These are phyloP conservation scores for Drosophila equinoxialis DNA, from an alignment of 1,140 invertebrate genomes.

Conservation along the genomic window DNA sequence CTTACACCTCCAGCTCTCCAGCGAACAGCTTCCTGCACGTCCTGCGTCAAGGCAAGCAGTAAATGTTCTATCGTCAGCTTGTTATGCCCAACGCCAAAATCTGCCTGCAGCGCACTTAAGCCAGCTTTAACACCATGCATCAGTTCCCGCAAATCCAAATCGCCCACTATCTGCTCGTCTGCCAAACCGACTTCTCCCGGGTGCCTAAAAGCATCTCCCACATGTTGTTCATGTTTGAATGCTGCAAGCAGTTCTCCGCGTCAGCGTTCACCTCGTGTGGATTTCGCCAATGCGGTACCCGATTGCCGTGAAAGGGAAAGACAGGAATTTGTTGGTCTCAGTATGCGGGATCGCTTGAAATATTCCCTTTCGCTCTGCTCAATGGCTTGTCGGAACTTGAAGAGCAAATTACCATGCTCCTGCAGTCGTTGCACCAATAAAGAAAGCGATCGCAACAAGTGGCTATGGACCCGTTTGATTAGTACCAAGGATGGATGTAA, in stretches of 20 bases:
- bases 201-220: not conserved
- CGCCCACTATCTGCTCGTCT: not conserved
- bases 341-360: constrained; percentile 16
- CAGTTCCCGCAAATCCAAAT: not conserved
- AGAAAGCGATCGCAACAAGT: constrained; percentile 8
- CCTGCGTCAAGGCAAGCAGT: not conserved
- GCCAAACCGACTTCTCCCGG: not conserved
- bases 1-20: not conserved
- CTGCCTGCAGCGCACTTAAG: not conserved
- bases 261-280: constrained; percentile 42
- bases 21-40: too few relatives aligned
- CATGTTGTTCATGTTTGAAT: constrained; percentile 2
- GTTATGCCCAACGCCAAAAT: not conserved
- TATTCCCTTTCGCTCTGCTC: constrained; percentile 40
- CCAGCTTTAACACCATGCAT: not conserved
- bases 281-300: constrained; percentile 54
- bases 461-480: constrained; percentile 58
- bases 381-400: constrained; percentile 32
- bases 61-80: not conserved
- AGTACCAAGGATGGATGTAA: constrained; percentile 44
- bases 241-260: constrained; percentile 15
- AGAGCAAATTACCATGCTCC: constrained; percentile 13
- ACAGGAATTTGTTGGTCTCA: not conserved
- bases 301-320: not conserved
- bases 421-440: not conserved